Evolutionary conservation across 2,797 vertebrate genomes (phyloP).

Genomic region (Parambassis ranga): DNA sequence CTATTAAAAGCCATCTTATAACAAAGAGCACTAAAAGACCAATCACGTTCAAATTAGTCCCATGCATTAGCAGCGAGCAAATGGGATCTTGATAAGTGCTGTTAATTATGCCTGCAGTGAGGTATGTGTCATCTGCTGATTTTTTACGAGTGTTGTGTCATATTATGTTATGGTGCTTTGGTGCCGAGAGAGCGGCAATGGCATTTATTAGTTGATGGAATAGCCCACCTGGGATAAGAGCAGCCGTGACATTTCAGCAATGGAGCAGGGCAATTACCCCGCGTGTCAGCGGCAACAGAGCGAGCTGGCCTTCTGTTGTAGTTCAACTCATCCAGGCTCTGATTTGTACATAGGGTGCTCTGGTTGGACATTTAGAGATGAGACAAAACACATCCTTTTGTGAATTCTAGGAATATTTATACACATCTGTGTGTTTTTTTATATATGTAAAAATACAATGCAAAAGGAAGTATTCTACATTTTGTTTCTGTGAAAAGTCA

Average conservation of each 20-base stretch:
- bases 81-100: constrained; percentile 60
- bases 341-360: constrained; percentile 54
- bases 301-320: constrained; percentile 44
- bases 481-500: no score
- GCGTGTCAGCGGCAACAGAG: constrained; percentile 59
- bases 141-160: constrained; percentile 55
- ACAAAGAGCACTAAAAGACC: constrained; percentile 39
- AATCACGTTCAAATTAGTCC: constrained; percentile 8
- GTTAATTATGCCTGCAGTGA: constrained; percentile 61
- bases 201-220: constrained; percentile 74
- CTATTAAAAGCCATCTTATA: constrained; percentile 41
- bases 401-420: no score
- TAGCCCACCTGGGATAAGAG: constrained; percentile 72
- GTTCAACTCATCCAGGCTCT: constrained; percentile 53
- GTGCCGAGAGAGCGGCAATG: constrained; percentile 47
- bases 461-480: no score
- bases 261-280: constrained; percentile 70
- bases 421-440: no score
- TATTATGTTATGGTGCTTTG: constrained; percentile 43
- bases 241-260: constrained; percentile 72
- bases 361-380: constrained; percentile 29
- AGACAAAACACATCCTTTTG: not conserved
- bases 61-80: constrained; percentile 33
- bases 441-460: no score
- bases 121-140: constrained; percentile 51